Conservation (phyloP, 2,888 invertebrate genomes). For the Mythimna lalbum region DNA sequence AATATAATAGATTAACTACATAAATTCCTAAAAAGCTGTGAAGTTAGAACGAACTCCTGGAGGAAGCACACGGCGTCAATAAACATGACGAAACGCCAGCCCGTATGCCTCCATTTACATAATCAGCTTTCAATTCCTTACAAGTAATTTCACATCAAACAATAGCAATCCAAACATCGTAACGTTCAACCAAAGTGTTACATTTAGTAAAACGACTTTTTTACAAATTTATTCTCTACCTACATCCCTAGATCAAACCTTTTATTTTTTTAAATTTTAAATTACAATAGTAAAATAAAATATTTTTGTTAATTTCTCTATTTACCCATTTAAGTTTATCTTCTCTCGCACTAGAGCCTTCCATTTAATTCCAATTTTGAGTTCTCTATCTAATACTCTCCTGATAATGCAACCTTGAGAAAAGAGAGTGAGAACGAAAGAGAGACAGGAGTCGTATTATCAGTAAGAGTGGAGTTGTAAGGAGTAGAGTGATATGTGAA, state of each 20-base stretch:
- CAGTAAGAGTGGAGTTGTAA: slow-evolving; percentile 56
- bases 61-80: slow-evolving; percentile 37
- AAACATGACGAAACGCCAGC: slow-evolving; percentile 42
- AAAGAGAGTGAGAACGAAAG: slow-evolving; percentile 40
- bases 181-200: slow-evolving; percentile 29
- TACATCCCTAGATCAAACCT: slow-evolving; percentile 77
- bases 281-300: slow-evolving; percentile 78
- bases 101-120: slow-evolving; percentile 54
- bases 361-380: slow-evolving; percentile 65
- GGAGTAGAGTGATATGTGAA: slow-evolving; percentile 59
- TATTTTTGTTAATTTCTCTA: slow-evolving; percentile 67
- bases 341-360: slow-evolving; percentile 61
- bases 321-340: slow-evolving; percentile 65
- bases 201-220: slow-evolving; percentile 33
- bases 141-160: slow-evolving; percentile 40
- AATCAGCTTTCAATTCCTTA: slow-evolving; percentile 68
- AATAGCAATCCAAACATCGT: slow-evolving; percentile 30
- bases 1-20: slow-evolving; percentile 9
- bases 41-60: slow-evolving; percentile 36
- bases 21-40: slow-evolving; percentile 21
- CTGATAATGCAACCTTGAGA: slow-evolving; percentile 57
- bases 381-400: slow-evolving; percentile 63
- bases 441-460: slow-evolving; percentile 58
- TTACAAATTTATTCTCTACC: slow-evolving; percentile 81
- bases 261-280: slow-evolving; percentile 72